Percentiles rank a stretch among this genome's conserved stretches.
These are phyloP conservation scores for Mercenaria mercenaria DNA, from an alignment of 1,140 invertebrate species.

Conservation along the genomic window DNA sequence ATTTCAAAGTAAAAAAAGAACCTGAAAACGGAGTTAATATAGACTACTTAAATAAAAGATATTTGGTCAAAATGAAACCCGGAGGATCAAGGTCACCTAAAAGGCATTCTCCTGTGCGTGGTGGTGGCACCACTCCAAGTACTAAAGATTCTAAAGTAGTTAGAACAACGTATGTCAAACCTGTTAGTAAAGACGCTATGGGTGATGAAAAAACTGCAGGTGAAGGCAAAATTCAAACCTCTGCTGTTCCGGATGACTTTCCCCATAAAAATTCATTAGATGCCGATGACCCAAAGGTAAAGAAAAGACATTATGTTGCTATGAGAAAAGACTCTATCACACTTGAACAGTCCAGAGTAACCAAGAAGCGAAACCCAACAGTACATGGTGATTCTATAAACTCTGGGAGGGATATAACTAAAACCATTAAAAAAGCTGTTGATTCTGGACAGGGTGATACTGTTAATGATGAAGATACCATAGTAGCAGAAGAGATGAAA, in stretches of 20 bases:
- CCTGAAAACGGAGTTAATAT: not conserved
- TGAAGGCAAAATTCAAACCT: not conserved
- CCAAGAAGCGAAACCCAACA: not conserved
- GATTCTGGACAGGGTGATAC: not conserved
- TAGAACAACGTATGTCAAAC: slow-evolving; percentile 5
- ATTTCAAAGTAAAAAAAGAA: not conserved
- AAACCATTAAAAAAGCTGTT: not conserved
- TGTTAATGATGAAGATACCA: not conserved
- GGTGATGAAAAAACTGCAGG: not conserved
- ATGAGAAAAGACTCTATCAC: not conserved
- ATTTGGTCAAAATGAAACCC: not conserved
- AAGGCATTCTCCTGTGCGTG: not conserved
- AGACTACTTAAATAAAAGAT: not conserved
- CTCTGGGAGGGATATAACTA: not conserved
- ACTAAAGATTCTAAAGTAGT: not conserved
- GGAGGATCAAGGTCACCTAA: slow-evolving; percentile 20
- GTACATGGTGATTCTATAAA: not conserved
- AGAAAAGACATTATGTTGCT: not conserved
- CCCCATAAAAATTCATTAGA: not conserved
- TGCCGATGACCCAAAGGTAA: not conserved
- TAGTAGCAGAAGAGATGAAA: not conserved
- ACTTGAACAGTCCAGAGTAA: not conserved
- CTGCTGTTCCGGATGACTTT: not conserved
- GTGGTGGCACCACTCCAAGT: not conserved
- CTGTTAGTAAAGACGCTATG: not conserved